These are phyloP conservation scores for Carassius gibelio DNA, from an alignment of 2,113 vertebrate species.

Conservation along the genomic window DNA sequence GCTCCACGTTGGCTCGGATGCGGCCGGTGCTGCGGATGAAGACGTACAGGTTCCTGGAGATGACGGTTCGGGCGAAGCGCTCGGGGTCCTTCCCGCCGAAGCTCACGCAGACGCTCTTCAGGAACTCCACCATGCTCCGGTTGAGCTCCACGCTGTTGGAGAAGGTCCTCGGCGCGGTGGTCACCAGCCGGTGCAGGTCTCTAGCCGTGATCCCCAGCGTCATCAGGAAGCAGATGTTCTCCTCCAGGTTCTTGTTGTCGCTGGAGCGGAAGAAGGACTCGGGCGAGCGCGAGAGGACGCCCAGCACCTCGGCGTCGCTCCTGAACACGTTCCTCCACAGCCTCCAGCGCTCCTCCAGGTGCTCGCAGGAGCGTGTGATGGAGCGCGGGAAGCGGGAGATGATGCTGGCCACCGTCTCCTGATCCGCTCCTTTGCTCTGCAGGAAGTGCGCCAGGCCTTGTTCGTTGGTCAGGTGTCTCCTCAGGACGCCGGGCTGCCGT, in stretches of 20 bases:
- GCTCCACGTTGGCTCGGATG: slow-evolving; percentile 71
- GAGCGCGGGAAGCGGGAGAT: slow-evolving; percentile 79
- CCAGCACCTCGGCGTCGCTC: slow-evolving; percentile 75
- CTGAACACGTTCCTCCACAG: slow-evolving; percentile 79
- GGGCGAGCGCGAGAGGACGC: slow-evolving; percentile 75
- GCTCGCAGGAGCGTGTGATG: slow-evolving; percentile 72
- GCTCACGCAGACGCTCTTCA: slow-evolving; percentile 67
- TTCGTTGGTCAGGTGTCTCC: slow-evolving; percentile 72
- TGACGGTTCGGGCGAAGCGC: slow-evolving; percentile 71
- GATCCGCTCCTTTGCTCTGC: slow-evolving; percentile 73
- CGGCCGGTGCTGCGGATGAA: slow-evolving; percentile 80
- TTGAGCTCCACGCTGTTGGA: slow-evolving; percentile 80
- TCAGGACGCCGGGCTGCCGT: slow-evolving; percentile 75
- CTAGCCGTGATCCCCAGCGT: slow-evolving; percentile 74
- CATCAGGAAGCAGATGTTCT: slow-evolving; percentile 77
- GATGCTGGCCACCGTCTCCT: slow-evolving; percentile 71
- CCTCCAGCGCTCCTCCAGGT: slow-evolving; percentile 77
- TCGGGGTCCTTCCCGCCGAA: slow-evolving; percentile 68
- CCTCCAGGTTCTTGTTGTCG: slow-evolving; percentile 76
- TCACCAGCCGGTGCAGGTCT: slow-evolving; percentile 75
- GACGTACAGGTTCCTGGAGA: slow-evolving; percentile 80
- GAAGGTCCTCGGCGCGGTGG: slow-evolving; percentile 76
- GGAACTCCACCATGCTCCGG: slow-evolving; percentile 72
- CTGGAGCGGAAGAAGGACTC: slow-evolving; percentile 82
- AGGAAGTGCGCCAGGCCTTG: slow-evolving; percentile 74